These are phyloP conservation scores for Aurelia sp. DNA, from an alignment of 30 jellyfish, hydroid and myxozoan species.

Conservation along the genomic window DNA sequence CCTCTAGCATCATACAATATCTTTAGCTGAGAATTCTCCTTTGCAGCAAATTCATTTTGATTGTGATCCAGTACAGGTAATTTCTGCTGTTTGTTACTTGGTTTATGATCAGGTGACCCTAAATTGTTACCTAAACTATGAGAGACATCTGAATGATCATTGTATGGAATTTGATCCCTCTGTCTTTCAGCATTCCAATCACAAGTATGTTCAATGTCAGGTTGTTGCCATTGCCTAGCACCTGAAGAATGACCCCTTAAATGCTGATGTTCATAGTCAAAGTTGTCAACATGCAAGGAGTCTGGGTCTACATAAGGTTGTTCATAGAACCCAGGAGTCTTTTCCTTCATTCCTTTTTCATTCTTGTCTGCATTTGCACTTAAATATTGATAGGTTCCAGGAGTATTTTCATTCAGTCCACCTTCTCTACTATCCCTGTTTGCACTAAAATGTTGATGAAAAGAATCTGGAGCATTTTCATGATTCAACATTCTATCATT, in stretches of 20 bases:
- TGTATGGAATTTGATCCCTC: too few relatives aligned
- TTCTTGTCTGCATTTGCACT: background rate
- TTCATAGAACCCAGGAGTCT: too few relatives aligned
- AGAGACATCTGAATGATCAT: too few relatives aligned
- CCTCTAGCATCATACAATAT: conserved; percentile 91
- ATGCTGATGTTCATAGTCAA: too few relatives aligned
- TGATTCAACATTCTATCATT: background rate
- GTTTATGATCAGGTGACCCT: background rate
- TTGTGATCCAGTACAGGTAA: background rate
- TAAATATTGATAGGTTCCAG: background rate
- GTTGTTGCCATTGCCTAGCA: too few relatives aligned
- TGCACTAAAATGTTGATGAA: conserved; percentile 27
- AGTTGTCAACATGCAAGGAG: too few relatives aligned
- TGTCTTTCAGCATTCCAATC: too few relatives aligned
- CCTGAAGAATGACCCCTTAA: too few relatives aligned
- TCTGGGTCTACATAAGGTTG: too few relatives aligned
- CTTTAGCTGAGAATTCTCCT: conserved; percentile 63
- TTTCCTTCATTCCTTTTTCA: too few relatives aligned
- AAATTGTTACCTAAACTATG: too few relatives aligned
- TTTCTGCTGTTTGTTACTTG: background rate
- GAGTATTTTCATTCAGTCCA: background rate
- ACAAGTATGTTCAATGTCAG: too few relatives aligned
- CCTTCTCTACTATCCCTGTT: background rate
- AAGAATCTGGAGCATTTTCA: conserved; percentile 17
- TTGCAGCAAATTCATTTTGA: background rate